phyloP scores from a whole-genome alignment of 2,113 vertebrate genomes.

The Heliornis fulica region DNA sequence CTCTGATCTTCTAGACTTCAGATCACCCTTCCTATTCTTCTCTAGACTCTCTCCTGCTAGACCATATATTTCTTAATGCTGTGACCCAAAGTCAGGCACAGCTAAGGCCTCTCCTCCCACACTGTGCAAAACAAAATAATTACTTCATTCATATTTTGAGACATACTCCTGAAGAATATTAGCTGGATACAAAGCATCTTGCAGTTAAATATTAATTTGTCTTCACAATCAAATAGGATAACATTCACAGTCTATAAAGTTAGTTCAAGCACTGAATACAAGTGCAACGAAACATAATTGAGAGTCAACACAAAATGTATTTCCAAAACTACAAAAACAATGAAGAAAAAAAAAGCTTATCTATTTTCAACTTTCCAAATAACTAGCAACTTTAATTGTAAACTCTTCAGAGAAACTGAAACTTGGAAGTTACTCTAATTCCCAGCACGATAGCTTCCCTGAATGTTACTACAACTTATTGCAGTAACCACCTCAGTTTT shows the following conservation, averaged over 20 bases:
- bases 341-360: neutral
- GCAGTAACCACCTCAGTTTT: neutral
- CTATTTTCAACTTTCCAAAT: neutral
- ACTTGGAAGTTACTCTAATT: neutral
- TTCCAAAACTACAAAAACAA: neutral
- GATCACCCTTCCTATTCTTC: neutral
- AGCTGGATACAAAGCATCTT: neutral
- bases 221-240: neutral
- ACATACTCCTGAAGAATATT: neutral
- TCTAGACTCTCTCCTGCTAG: neutral
- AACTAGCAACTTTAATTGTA: neutral
- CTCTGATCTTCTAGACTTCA: neutral
- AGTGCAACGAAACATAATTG: neutral
- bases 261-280: neutral
- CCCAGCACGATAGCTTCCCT: neutral
- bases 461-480: neutral
- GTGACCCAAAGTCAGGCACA: neutral
- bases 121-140: neutral
- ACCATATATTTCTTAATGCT: neutral
- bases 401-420: neutral
- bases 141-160: neutral
- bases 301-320: neutral
- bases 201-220: neutral
- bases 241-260: neutral
- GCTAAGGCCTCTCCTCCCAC: neutral